Evolutionary conservation across 2,888 invertebrate genomes (phyloP).

Genomic region (Aphodius granarius): DNA sequence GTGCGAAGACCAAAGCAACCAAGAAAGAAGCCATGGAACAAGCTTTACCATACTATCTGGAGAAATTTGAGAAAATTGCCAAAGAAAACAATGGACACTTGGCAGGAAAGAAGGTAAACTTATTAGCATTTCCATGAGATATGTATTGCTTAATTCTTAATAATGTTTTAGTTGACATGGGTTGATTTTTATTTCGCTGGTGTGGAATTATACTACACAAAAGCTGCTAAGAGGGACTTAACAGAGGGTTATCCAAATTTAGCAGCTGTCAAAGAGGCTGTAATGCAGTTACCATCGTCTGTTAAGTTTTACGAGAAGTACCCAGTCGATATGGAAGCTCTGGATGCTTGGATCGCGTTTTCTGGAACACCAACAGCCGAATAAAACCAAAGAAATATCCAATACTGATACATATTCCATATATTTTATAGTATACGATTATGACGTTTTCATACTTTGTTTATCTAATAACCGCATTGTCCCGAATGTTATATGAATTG

Average conservation of each 20-base stretch:
- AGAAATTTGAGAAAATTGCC: constrained; percentile 60
- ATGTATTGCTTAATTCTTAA: no score
- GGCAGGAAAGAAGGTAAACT: constrained; percentile 54
- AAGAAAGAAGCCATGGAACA: constrained; percentile 56
- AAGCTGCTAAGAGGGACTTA: background rate
- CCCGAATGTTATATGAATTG: no score
- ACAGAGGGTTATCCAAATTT: background rate
- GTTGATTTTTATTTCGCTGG: constrained; percentile 9
- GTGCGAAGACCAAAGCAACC: constrained; percentile 56
- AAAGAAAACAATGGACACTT: constrained; percentile 64
- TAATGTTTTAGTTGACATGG: constrained; percentile 2
- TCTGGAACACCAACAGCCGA: background rate
- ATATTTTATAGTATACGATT: no score
- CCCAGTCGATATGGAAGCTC: background rate
- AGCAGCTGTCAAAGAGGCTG: background rate
- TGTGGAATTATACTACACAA: background rate
- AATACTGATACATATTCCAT: background rate
- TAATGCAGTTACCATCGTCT: background rate
- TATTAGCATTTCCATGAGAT: no score
- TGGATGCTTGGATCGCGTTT: background rate
- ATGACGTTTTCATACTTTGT: no score
- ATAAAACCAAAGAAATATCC: no score
- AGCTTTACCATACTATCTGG: constrained; percentile 60
- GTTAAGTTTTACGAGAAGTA: background rate
- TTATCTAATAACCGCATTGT: no score